A percentile compares a stretch with the other conserved stretches of the same genome.
Evolutionary conservation across 2,888 invertebrate species (phyloP).

Genomic region (Mantis religiosa): DNA sequence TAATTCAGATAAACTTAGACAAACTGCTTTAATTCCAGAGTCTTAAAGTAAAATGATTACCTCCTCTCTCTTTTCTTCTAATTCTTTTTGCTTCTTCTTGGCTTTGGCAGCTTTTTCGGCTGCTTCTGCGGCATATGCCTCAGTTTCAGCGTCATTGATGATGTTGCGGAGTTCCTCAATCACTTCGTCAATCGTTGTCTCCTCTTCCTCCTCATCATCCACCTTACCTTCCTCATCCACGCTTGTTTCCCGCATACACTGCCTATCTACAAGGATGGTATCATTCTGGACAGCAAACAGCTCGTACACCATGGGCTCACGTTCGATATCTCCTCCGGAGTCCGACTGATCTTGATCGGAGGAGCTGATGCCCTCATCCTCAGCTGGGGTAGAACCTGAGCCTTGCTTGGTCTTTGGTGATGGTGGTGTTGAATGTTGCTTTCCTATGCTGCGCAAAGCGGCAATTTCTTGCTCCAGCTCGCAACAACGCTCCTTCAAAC

Average conservation of each 20-base stretch:
- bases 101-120: constrained; percentile 16
- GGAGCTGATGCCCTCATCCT: constrained; percentile 85
- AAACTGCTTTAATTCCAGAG: no score
- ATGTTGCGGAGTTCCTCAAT: constrained; percentile 81
- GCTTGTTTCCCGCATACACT: constrained; percentile 25
- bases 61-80: constrained; percentile 17
- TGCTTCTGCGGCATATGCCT: constrained; percentile 44
- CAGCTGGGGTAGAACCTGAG: constrained; percentile 53
- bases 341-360: constrained; percentile 54
- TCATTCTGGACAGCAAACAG: constrained; percentile 57
- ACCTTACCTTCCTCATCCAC: constrained; percentile 61
- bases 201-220: constrained; percentile 61
- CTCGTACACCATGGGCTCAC: constrained; percentile 59
- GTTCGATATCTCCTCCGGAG: constrained; percentile 52
- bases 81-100: constrained; percentile 16
- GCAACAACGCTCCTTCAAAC: constrained; percentile 70
- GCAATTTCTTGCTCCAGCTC: constrained; percentile 67
- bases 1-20: no score
- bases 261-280: constrained; percentile 47
- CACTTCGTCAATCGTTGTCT: constrained; percentile 82
- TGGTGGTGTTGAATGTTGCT: constrained; percentile 45
- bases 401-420: constrained; percentile 3
- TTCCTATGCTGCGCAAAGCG: constrained; percentile 37
- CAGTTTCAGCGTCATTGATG: constrained; percentile 77
- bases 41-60: background rate